Base-by-base conservation (phyloP, 2,113 vertebrate genomes). In the Barbus barbus region DNA sequence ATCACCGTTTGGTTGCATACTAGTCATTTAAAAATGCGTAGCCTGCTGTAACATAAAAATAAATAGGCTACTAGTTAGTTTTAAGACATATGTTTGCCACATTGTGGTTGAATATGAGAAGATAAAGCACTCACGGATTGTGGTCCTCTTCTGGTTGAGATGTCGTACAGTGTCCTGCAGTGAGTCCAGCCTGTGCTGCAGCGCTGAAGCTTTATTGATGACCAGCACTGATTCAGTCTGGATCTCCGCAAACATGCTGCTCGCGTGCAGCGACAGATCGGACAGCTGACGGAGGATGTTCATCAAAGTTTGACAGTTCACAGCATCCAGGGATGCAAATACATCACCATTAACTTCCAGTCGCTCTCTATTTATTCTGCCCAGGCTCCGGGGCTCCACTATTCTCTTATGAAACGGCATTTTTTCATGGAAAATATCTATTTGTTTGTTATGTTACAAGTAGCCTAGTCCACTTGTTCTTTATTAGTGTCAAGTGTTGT, bases 381-480 rank as follows among this genome's bases (percentile, higher is more conserved):
- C 91, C 80, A 94, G 87, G 83, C 80, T 84, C 87, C 87, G 84
- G 31, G 94, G 93, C 84, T 92, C 91, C 90, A 96, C 89, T 38
- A 84, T 92, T 88, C 95, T 90, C 90, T 94, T 89, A 56, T 92
- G 91, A 85, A 96, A 95, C 82, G 95, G 96, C 96, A 96, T 96
- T 67, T 33, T 81, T 61, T 5, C 8, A 22, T 14, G 2, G 26
- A 20, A 72, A 75, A 36, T 3, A n/a, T 28, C 36, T 24, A 41
- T 51, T 20, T 58, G 12, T 69, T 41, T 16, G 28, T 60, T 78
- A 38, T 16, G 12, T 7, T 24, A 9, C 1, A 61, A 7, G 33
- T 80, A 71, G 4, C 61, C 22, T 80, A 71, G 4, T 71, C 22
- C 18, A 9, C 5, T 38, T 13, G 44, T 61, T 26, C 8, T 9